Evolutionary conservation across 2,113 vertebrate genomes (phyloP).

Genomic region (Prinia subflava): DNA sequence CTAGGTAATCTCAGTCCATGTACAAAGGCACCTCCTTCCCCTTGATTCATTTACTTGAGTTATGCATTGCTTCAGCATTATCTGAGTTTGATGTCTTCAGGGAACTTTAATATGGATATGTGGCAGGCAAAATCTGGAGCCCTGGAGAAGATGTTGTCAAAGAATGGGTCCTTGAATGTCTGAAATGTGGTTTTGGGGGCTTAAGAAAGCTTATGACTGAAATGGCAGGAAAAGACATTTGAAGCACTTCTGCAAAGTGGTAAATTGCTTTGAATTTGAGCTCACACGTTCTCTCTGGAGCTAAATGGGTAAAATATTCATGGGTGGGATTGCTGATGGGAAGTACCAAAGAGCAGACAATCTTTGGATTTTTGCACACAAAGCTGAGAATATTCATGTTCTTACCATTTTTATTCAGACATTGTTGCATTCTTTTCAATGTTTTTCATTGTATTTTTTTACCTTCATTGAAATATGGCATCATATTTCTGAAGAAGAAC

Average conservation of each 20-base stretch:
- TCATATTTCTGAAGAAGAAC: neutral
- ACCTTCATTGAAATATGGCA: neutral
- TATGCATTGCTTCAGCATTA: neutral
- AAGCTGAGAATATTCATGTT: neutral
- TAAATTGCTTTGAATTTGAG: neutral
- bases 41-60: neutral
- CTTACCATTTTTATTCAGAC: neutral
- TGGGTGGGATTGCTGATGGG: neutral
- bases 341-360: neutral
- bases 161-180: neutral
- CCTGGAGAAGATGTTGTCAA: neutral
- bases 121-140: neutral
- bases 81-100: neutral
- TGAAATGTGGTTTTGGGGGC: neutral
- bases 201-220: neutral
- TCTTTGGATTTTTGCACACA: neutral
- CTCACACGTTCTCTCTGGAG: neutral
- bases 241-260: neutral
- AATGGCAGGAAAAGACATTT: neutral
- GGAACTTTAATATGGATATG: neutral
- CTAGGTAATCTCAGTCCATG: neutral
- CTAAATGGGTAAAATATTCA: neutral
- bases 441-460: neutral
- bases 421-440: neutral
- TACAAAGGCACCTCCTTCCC: neutral